Evolutionary conservation across 2,797 vertebrate species (phyloP).

Genomic region (Meda fulgida): DNA sequence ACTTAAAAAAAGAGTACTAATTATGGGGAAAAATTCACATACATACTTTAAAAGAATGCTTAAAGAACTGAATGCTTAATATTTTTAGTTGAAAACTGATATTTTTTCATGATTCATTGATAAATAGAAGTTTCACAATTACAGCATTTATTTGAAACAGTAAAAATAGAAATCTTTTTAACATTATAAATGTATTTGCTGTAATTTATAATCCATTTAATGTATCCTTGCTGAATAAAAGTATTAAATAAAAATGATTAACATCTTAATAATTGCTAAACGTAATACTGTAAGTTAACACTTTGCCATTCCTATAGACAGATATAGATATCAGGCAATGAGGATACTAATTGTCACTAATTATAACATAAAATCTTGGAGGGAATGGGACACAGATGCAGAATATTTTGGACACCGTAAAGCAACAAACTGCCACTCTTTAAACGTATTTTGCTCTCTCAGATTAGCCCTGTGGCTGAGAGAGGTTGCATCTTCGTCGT

Average conservation of each 20-base stretch:
- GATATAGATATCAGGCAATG: not conserved
- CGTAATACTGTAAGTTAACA: not conserved
- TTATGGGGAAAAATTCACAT: not conserved
- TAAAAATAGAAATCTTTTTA: not conserved
- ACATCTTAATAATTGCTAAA: too few relatives aligned
- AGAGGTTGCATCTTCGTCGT: conserved; percentile 27
- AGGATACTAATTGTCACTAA: not conserved
- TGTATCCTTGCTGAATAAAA: not conserved
- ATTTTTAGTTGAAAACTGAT: not conserved
- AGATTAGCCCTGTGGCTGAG: conserved; percentile 20
- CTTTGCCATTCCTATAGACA: not conserved
- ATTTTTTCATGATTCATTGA: not conserved
- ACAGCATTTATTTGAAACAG: not conserved
- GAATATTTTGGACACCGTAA: not conserved
- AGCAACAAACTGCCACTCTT: not conserved
- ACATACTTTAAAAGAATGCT: not conserved
- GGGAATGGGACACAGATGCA: not conserved
- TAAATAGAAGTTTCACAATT: not conserved
- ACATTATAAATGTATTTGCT: not conserved
- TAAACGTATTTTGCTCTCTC: not conserved
- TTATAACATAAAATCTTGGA: not conserved
- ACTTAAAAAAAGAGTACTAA: not conserved
- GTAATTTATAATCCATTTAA: not conserved
- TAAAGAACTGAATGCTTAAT: not conserved
- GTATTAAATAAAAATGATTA: too few relatives aligned